These are phyloP conservation scores for Cheilosia vernalis DNA, from an alignment of 2,888 invertebrate species.

Conservation along the genomic window DNA sequence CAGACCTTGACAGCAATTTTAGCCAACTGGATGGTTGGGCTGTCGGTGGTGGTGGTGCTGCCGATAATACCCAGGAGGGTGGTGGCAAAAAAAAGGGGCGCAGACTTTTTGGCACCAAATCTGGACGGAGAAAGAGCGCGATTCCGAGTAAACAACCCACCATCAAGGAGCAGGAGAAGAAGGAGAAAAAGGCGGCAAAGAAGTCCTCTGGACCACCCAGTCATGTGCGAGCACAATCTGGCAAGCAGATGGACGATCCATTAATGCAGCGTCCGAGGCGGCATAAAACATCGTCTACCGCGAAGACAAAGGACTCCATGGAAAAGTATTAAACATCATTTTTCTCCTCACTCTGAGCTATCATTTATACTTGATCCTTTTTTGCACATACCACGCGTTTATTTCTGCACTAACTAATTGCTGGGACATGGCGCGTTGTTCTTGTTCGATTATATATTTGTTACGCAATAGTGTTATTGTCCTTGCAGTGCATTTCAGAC, in stretches of 20 bases:
- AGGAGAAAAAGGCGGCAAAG: constrained; percentile 81
- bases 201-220: constrained; percentile 81
- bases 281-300: constrained; percentile 74
- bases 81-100: constrained; percentile 62
- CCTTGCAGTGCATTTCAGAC: constrained; percentile 40
- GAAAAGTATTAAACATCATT: constrained; percentile 63
- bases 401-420: constrained; percentile 39
- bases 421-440: background rate
- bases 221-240: constrained; percentile 76
- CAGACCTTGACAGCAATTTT: constrained; percentile 82
- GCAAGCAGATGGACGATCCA: constrained; percentile 80
- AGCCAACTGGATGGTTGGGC: constrained; percentile 82
- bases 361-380: constrained; percentile 20
- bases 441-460: background rate
- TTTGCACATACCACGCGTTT: background rate
- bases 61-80: constrained; percentile 44
- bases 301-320: constrained; percentile 76
- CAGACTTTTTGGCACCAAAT: constrained; percentile 72
- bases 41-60: constrained; percentile 77
- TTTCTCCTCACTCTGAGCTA: constrained; percentile 1
- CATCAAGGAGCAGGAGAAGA: constrained; percentile 76
- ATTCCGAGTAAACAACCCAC: constrained; percentile 57
- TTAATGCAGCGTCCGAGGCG: constrained; percentile 82
- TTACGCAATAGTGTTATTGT: constrained; percentile 16
- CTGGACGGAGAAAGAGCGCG: constrained; percentile 55